Conservation (phyloP, 2,797 vertebrate genomes). For the Adelosebastes latens region DNA sequence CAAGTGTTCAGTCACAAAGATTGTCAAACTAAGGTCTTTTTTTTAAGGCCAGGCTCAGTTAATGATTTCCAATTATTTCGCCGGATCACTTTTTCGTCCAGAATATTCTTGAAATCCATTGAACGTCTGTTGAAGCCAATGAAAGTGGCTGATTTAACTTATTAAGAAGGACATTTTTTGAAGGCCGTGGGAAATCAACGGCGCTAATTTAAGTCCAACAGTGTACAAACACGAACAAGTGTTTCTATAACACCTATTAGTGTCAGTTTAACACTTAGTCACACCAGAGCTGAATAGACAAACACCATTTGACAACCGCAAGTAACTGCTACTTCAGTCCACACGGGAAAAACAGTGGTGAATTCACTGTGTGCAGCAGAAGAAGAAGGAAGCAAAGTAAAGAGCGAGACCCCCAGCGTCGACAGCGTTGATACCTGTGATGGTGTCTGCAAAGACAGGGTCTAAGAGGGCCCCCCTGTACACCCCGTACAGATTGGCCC, state of each 20-base stretch:
- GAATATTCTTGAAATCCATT: not conserved
- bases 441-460: slow-evolving; percentile 87
- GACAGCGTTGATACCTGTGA: slow-evolving; percentile 88
- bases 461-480: slow-evolving; percentile 83
- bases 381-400: slow-evolving; percentile 36
- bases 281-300: not conserved
- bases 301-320: not conserved
- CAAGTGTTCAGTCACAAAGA: not conserved
- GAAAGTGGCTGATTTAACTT: not conserved
- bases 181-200: not conserved
- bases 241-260: not conserved
- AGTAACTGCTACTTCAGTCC: not conserved
- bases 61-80: not conserved
- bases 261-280: not conserved
- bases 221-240: not conserved
- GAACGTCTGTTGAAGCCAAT: not conserved
- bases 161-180: not conserved
- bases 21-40: not conserved
- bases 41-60: not conserved
- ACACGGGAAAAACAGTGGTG: not conserved
- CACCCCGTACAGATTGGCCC: slow-evolving; percentile 86
- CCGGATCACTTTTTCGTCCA: not conserved
- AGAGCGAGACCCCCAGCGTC: slow-evolving; percentile 25
- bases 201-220: not conserved
- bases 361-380: slow-evolving; percentile 19